phyloP scores from a whole-genome alignment of 2,113 vertebrate species.

The Gadus macrocephalus region DNA sequence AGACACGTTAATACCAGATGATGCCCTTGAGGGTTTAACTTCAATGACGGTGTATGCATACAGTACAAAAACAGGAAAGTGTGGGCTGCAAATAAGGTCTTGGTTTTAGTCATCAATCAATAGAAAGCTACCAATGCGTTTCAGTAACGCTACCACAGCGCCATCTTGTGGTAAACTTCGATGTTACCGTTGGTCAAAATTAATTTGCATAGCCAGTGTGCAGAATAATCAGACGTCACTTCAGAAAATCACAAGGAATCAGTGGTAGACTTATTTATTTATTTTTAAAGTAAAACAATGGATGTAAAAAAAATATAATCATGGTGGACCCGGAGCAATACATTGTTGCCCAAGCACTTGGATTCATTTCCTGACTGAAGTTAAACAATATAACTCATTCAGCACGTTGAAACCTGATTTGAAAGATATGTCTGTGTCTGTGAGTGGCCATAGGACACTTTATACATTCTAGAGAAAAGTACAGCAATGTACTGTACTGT shows the following conservation, averaged over 20 bases:
- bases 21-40: neutral
- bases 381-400: slow-evolving; percentile 34
- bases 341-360: slow-evolving; percentile 45
- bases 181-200: neutral
- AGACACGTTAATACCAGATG: too few species aligned
- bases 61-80: slow-evolving; percentile 35
- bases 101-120: neutral
- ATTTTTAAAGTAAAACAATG: slow-evolving; percentile 28
- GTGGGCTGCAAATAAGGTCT: slow-evolving; percentile 14
- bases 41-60: neutral
- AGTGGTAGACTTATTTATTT: slow-evolving; percentile 44
- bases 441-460: slow-evolving; percentile 37
- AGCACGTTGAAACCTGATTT: slow-evolving; percentile 55
- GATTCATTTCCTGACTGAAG: slow-evolving; percentile 40
- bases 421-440: slow-evolving; percentile 36
- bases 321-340: slow-evolving; percentile 36
- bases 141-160: slow-evolving; percentile 8
- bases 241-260: slow-evolving; percentile 44
- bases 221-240: slow-evolving; percentile 4
- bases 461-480: slow-evolving; percentile 69
- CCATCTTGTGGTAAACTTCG: slow-evolving; percentile 39
- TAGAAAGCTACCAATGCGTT: neutral
- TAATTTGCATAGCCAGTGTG: neutral
- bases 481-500: slow-evolving; percentile 38
- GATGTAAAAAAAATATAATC: slow-evolving; percentile 61